Conservation (phyloP, 2,797 vertebrate genomes). For the Leucoraja ocellata region DNA sequence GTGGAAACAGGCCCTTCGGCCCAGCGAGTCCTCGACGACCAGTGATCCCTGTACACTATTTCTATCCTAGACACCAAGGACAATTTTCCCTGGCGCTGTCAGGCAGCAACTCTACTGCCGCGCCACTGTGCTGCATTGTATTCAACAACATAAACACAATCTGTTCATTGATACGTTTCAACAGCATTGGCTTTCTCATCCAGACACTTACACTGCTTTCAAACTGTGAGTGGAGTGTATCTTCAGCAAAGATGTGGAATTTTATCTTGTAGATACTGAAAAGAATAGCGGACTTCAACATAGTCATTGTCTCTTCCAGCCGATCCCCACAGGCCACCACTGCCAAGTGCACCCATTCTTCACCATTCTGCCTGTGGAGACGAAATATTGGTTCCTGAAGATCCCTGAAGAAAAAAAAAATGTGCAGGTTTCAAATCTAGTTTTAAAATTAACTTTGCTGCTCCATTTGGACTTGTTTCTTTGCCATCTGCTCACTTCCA, state of each 20-base stretch:
- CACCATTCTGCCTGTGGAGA: background rate
- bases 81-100: no score
- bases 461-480: background rate
- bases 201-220: slow-evolving; percentile 67
- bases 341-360: slow-evolving; percentile 83
- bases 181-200: background rate
- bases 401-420: background rate
- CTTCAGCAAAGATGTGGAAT: slow-evolving; percentile 93
- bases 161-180: background rate
- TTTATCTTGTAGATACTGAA: slow-evolving; percentile 82
- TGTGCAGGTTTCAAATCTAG: background rate
- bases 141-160: background rate
- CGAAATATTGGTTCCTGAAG: slow-evolving; percentile 16
- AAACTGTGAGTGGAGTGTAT: slow-evolving; percentile 75
- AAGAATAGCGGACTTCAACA: slow-evolving; percentile 89
- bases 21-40: no score
- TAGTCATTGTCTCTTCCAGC: slow-evolving; percentile 84
- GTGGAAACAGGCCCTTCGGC: no score
- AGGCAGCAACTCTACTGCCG: no score
- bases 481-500: background rate
- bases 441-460: background rate
- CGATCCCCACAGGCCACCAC: slow-evolving; percentile 90
- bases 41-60: no score
- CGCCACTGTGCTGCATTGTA: no score
- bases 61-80: no score